Evolutionary conservation across 2,113 vertebrate species (phyloP).

Genomic region (Zapus hudsonius): DNA sequence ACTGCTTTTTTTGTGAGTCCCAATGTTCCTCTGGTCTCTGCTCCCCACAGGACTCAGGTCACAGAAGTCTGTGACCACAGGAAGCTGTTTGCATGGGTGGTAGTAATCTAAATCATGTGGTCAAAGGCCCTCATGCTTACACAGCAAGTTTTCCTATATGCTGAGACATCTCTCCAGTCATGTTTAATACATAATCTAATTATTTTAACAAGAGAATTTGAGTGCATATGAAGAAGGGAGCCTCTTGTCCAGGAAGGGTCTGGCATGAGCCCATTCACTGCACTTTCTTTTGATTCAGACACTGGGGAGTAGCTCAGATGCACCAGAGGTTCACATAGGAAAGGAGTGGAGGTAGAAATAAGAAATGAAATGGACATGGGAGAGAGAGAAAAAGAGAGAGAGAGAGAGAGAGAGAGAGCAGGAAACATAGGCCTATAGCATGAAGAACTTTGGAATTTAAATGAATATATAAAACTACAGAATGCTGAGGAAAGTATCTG

Average conservation of each 20-base stretch:
- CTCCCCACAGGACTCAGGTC: too few relatives aligned
- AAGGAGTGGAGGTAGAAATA: background rate
- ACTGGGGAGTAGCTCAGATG: background rate
- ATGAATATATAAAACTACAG: background rate
- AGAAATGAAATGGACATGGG: background rate
- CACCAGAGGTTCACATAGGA: background rate
- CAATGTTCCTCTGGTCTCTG: too few relatives aligned
- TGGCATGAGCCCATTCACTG: background rate
- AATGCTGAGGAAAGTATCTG: background rate
- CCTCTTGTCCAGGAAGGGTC: background rate
- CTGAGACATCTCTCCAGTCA: background rate
- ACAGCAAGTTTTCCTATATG: too few relatives aligned
- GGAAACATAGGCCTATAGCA: background rate
- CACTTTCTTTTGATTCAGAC: background rate
- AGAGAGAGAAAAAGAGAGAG: background rate
- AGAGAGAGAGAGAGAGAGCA: background rate
- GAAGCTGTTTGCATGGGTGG: too few relatives aligned
- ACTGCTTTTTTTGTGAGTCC: too few relatives aligned
- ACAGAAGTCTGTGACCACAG: too few relatives aligned
- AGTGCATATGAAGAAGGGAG: background rate
- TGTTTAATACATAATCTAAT: too few relatives aligned
- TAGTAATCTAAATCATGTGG: too few relatives aligned
- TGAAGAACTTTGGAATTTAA: constrained; percentile 2
- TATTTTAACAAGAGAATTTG: background rate
- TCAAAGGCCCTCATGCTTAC: too few relatives aligned